Evolutionary conservation across 2,113 vertebrate genomes (phyloP).

Genomic region (Oreochromis spilurus): DNA sequence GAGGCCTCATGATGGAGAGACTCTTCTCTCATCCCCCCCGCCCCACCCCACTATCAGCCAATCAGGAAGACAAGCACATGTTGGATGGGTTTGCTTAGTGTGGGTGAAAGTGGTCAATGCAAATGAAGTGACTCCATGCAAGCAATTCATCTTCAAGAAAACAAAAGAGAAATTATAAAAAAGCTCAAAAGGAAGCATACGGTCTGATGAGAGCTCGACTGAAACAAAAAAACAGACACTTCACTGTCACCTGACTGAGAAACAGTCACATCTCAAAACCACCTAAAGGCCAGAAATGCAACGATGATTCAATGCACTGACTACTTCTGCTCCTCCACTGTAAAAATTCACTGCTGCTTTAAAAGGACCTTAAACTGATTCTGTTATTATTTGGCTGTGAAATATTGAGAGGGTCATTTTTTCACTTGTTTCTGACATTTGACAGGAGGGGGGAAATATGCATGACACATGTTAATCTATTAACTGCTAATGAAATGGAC

Average conservation of each 20-base stretch:
- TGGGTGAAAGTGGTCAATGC: not conserved
- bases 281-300: not conserved
- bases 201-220: not conserved
- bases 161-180: not conserved
- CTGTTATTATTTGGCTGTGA: not conserved
- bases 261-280: not conserved
- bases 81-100: not conserved
- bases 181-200: fast-evolving
- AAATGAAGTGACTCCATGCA: not conserved
- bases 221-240: not conserved
- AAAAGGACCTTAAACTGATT: not conserved
- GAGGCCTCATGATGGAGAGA: not conserved
- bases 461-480: not conserved
- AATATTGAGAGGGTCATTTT: not conserved
- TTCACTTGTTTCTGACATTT: not conserved
- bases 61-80: not conserved
- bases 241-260: not conserved
- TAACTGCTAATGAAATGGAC: not conserved
- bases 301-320: not conserved
- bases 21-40: not conserved
- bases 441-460: not conserved
- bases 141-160: not conserved
- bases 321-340: not conserved
- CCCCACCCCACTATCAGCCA: not conserved
- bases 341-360: not conserved